Conservation (phyloP, 2,113 vertebrate genomes). For the Morone chrysops region DNA sequence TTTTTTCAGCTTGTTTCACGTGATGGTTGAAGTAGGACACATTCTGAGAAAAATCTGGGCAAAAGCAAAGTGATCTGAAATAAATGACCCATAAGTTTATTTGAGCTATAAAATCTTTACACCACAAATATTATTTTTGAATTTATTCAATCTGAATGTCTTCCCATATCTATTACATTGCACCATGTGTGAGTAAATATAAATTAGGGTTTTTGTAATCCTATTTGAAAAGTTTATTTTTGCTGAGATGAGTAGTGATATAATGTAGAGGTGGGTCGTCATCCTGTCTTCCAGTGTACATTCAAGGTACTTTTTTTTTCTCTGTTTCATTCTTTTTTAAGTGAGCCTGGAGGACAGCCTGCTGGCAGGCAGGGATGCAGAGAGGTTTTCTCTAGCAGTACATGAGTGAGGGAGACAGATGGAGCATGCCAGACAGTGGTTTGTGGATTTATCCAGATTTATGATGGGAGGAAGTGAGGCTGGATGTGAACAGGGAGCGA, state of each 20-base stretch:
- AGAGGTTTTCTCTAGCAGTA: conserved; percentile 80
- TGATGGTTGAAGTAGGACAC: background rate
- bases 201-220: conserved; percentile 50
- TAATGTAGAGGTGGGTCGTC: conserved; percentile 50
- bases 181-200: conserved; percentile 46
- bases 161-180: conserved; percentile 39
- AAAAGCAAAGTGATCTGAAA: conserved; percentile 35
- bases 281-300: conserved; percentile 39
- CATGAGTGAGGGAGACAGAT: conserved; percentile 85
- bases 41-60: conserved; percentile 4
- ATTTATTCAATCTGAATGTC: conserved; percentile 19
- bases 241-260: conserved; percentile 29
- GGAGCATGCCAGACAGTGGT: conserved; percentile 83
- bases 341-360: conserved; percentile 75
- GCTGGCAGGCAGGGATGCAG: conserved; percentile 76
- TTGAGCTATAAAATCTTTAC: conserved; percentile 39
- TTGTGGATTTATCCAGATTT: conserved; percentile 86
- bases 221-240: conserved; percentile 58
- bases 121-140: conserved; percentile 28
- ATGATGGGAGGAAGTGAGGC: conserved; percentile 80
- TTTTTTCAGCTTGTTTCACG: background rate
- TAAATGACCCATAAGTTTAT: conserved; percentile 56
- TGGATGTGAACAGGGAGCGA: conserved; percentile 68
- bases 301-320: conserved; percentile 7
- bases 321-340: conserved; percentile 68